phyloP scores from a whole-genome alignment of 1,140 invertebrate genomes.

The Orussus abietinus region DNA sequence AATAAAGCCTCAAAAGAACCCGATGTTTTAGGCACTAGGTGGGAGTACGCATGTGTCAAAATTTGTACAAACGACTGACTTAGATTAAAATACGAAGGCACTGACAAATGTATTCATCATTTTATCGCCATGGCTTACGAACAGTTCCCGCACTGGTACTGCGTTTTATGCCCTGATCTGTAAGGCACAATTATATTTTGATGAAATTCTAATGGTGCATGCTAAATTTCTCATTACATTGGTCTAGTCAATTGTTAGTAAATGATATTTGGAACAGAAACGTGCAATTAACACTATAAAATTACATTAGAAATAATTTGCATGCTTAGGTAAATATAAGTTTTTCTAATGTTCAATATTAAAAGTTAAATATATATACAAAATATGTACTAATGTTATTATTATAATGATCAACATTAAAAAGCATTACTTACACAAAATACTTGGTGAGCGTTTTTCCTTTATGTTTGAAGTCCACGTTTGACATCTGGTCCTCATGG shows the following conservation, averaged over 20 bases:
- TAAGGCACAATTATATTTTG: too few relatives aligned
- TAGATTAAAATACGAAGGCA: conserved; percentile 17
- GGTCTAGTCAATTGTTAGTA: too few relatives aligned
- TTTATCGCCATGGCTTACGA: conserved; percentile 46
- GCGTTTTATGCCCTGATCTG: conserved; percentile 44
- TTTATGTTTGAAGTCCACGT: conserved; percentile 46
- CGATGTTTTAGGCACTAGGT: conserved; percentile 10
- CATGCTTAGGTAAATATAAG: too few relatives aligned
- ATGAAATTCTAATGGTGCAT: too few relatives aligned
- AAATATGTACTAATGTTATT: too few relatives aligned
- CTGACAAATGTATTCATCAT: conserved; percentile 1
- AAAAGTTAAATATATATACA: conserved; percentile 2
- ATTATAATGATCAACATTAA: conserved; percentile 6
- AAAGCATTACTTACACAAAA: conserved; percentile 32
- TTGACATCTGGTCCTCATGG: conserved; percentile 43
- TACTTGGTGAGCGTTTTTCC: conserved; percentile 37
- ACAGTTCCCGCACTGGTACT: conserved; percentile 47
- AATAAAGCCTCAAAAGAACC: background rate
- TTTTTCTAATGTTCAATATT: too few relatives aligned
- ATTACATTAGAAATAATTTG: too few relatives aligned
- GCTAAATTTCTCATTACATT: too few relatives aligned
- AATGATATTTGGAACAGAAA: too few relatives aligned
- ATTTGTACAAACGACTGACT: conserved; percentile 20
- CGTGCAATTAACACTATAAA: too few relatives aligned
- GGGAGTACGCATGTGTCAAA: conserved; percentile 8